Percentiles rank a stretch among this genome's conserved stretches.
Evolutionary conservation across 2,888 invertebrate genomes (phyloP).

Genomic region (Onthophagus sagittarius): DNA sequence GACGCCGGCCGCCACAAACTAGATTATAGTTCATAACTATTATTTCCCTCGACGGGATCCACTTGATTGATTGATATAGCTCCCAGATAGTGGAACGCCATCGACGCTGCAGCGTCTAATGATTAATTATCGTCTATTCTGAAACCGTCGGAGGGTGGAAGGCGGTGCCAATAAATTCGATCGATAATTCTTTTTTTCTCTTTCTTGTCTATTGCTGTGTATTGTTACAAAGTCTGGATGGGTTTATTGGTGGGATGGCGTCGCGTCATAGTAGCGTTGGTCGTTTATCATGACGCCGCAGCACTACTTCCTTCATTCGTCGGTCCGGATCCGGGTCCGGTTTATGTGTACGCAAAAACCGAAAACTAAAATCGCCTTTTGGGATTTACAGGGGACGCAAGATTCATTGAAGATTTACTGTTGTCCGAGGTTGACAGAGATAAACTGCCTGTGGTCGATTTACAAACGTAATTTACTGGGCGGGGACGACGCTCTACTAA

Average conservation of each 20-base stretch:
- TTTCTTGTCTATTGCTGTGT: background rate
- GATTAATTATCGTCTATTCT: background rate
- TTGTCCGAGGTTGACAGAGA: constrained; percentile 19
- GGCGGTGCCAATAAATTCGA: background rate
- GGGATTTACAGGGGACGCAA: constrained; percentile 20
- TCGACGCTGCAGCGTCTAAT: background rate
- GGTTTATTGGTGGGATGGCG: background rate
- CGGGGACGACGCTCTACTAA: background rate
- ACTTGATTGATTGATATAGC: background rate
- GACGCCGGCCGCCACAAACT: constrained; percentile 22
- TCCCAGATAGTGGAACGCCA: background rate
- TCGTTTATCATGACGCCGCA: background rate
- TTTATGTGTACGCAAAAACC: background rate
- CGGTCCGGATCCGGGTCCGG: background rate
- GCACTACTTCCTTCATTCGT: background rate
- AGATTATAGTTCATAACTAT: constrained; percentile 36
- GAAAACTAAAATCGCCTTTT: constrained; percentile 23
- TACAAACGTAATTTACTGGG: constrained; percentile 22
- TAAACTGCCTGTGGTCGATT: constrained; percentile 20
- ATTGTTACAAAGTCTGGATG: background rate
- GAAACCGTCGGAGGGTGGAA: background rate
- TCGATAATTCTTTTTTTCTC: background rate
- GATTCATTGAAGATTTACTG: constrained; percentile 24
- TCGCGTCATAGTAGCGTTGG: background rate
- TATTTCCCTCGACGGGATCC: constrained; percentile 29